Evolutionary conservation across 2,888 invertebrate genomes (phyloP).

Genomic region (Tanytarsus gracilentus): DNA sequence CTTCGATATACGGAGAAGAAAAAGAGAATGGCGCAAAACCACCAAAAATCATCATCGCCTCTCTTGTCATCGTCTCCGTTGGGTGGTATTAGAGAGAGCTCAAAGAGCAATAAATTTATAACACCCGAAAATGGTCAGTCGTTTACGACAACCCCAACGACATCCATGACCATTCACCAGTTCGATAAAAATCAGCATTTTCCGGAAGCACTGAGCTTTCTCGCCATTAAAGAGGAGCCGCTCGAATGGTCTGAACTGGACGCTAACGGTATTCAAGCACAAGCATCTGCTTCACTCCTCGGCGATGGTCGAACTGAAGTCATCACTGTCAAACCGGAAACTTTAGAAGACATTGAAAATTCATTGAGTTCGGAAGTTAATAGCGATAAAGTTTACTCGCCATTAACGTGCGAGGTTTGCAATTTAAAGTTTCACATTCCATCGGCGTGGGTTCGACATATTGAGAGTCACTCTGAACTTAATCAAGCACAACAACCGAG

Average conservation of each 20-base stretch:
- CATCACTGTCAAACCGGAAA: constrained; percentile 61
- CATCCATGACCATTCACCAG: neutral
- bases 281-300: no score
- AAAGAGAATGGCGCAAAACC: constrained; percentile 18
- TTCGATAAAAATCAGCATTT: constrained; percentile 29
- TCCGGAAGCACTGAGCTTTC: constrained; percentile 31
- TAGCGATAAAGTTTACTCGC: constrained; percentile 58
- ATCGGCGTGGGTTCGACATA: constrained; percentile 74
- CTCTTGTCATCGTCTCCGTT: neutral
- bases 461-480: constrained; percentile 63
- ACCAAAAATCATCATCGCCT: constrained; percentile 6
- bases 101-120: neutral
- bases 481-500: constrained; percentile 45
- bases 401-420: constrained; percentile 72
- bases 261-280: constrained; percentile 9
- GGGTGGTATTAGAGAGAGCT: constrained; percentile 2
- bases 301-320: constrained; percentile 10
- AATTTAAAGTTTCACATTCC: constrained; percentile 74
- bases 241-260: constrained; percentile 64
- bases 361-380: constrained; percentile 24
- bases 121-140: constrained; percentile 5
- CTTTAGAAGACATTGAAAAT: constrained; percentile 35
- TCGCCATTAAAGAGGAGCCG: constrained; percentile 52
- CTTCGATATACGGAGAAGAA: constrained; percentile 19
- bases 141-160: neutral